A percentile compares a stretch with the other conserved stretches of the same genome.
Evolutionary conservation across 2,113 vertebrate genomes (phyloP).

Genomic region (Hippocampus abdominalis): DNA sequence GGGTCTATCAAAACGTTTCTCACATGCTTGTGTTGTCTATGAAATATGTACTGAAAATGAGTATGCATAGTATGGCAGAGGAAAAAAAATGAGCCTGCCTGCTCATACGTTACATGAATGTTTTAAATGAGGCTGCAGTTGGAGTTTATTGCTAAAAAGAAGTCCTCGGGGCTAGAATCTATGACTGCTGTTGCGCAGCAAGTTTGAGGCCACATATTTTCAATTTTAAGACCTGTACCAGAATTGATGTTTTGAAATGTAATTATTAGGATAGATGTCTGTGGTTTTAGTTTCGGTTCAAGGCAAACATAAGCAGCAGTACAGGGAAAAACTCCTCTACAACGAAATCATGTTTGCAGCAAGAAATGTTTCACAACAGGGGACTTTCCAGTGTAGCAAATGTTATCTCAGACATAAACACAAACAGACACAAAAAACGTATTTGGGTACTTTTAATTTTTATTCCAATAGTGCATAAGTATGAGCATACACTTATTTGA

Average conservation of each 20-base stretch:
- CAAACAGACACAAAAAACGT: too few species aligned
- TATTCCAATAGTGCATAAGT: too few species aligned
- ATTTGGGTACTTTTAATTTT: too few species aligned
- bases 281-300: constrained; percentile 1
- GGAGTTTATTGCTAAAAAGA: not conserved
- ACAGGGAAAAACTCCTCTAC: too few species aligned
- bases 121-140: constrained; percentile 9
- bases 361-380: too few species aligned
- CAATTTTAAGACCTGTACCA: constrained; percentile 22
- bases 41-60: not conserved
- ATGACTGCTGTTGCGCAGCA: constrained; percentile 9
- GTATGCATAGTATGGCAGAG: too few species aligned
- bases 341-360: too few species aligned
- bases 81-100: not conserved
- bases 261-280: constrained; percentile 32
- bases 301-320: not conserved
- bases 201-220: constrained; percentile 22
- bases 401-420: too few species aligned
- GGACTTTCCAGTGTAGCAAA: too few species aligned
- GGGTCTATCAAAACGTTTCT: not conserved
- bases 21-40: not conserved
- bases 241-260: constrained; percentile 23
- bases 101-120: constrained; percentile 5
- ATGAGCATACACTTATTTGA: not conserved
- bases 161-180: constrained; percentile 7